Conservation (phyloP, 53 echinoderm and acorn worm genomes). For the Zoroaster sp. region DNA sequence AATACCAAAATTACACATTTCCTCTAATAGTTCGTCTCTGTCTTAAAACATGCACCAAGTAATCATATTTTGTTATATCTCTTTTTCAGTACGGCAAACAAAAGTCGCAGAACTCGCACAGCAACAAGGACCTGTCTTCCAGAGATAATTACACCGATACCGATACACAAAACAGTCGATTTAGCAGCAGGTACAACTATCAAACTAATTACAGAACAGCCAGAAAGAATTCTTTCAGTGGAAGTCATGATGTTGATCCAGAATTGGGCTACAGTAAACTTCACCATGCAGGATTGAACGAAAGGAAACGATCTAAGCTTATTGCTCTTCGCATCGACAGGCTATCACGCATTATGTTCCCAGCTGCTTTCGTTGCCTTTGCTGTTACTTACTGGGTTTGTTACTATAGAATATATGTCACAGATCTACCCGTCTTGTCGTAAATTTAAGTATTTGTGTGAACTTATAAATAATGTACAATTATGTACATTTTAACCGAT, state of each 20-base stretch:
- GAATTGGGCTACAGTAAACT: constrained; percentile 57
- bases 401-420: constrained; percentile 47
- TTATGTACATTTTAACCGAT: too few relatives aligned
- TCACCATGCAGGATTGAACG: constrained; percentile 26
- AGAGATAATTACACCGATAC: background rate
- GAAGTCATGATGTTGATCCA: constrained; percentile 12
- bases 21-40: too few relatives aligned
- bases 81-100: background rate
- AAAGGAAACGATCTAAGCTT: constrained; percentile 64
- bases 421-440: background rate
- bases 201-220: constrained; percentile 62
- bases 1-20: too few relatives aligned
- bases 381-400: constrained; percentile 69
- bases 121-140: constrained; percentile 19
- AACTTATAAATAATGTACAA: too few relatives aligned
- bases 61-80: background rate
- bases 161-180: constrained; percentile 28
- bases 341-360: constrained; percentile 71
- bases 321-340: constrained; percentile 79
- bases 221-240: constrained; percentile 33
- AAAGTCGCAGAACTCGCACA: background rate
- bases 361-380: constrained; percentile 58
- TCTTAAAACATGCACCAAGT: too few relatives aligned
- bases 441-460: too few relatives aligned
- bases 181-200: constrained; percentile 65